Conservation (phyloP, 2,113 vertebrate genomes). For the Corvus hawaiiensis region DNA sequence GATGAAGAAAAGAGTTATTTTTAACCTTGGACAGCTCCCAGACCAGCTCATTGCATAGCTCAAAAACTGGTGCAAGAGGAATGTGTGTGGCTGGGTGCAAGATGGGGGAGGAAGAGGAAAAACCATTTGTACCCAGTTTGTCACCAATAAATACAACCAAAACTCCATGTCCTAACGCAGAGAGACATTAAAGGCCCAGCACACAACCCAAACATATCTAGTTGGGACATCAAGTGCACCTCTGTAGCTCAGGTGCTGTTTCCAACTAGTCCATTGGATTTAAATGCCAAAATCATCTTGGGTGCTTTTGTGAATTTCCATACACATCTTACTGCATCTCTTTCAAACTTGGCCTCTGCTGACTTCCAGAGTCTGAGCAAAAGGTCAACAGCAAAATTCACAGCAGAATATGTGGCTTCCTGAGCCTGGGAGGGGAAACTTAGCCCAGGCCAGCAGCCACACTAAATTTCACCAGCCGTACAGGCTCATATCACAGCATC, state of each 20-base stretch:
- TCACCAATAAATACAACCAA: neutral
- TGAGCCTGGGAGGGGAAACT: neutral
- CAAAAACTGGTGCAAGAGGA: neutral
- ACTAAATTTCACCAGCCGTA: accelerated
- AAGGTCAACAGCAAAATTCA: neutral
- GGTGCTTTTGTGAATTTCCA: neutral
- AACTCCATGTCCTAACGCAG: neutral
- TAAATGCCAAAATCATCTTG: neutral
- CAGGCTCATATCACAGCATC: neutral
- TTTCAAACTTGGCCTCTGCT: neutral
- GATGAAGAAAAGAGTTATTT: neutral
- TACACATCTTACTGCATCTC: neutral
- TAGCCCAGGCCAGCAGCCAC: neutral
- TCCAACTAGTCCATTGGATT: neutral
- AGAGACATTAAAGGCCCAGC: neutral
- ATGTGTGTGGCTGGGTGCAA: neutral
- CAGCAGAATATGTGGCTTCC: neutral
- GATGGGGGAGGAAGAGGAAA: neutral
- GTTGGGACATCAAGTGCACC: neutral
- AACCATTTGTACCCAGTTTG: neutral
- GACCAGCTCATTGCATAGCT: neutral
- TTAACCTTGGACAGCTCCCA: neutral
- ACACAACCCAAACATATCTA: neutral
- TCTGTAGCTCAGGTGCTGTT: neutral
- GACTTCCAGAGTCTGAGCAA: neutral